These are phyloP conservation scores for Sebastes miniatus DNA, from an alignment of 2,797 vertebrate genomes.

Conservation along the genomic window DNA sequence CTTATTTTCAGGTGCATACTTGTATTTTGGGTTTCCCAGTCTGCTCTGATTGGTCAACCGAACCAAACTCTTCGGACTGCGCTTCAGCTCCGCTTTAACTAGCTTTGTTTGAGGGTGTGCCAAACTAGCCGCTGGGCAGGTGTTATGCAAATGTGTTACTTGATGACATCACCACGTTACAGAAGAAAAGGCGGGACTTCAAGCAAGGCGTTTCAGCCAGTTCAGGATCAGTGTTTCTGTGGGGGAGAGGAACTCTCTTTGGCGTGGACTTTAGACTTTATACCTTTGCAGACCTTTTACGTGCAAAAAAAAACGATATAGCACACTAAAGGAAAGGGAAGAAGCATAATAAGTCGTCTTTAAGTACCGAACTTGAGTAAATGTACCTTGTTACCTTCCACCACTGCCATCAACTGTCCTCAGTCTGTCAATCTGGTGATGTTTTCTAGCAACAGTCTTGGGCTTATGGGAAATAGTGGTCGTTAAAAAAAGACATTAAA, in stretches of 20 bases:
- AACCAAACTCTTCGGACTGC: neutral
- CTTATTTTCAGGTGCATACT: too few species aligned
- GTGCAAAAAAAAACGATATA: rapidly evolving
- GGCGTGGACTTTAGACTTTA: neutral
- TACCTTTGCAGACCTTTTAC: neutral
- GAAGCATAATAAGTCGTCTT: neutral
- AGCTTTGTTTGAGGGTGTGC: too few species aligned
- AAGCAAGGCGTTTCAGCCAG: neutral
- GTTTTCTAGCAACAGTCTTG: neutral
- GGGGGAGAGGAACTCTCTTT: neutral
- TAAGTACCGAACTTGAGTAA: neutral
- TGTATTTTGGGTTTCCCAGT: too few species aligned
- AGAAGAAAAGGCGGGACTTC: neutral
- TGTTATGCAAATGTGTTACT: neutral
- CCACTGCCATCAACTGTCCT: neutral
- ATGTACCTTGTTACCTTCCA: neutral
- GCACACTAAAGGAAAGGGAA: neutral
- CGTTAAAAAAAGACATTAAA: neutral
- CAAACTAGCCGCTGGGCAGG: too few species aligned
- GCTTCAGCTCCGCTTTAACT: too few species aligned
- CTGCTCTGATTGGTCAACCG: too few species aligned
- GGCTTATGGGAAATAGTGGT: neutral
- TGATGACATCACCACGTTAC: neutral
- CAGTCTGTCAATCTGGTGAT: neutral
- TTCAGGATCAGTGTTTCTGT: neutral